Conservation (phyloP, 2,888 invertebrate species). For the Xanthorhoe designata region DNA sequence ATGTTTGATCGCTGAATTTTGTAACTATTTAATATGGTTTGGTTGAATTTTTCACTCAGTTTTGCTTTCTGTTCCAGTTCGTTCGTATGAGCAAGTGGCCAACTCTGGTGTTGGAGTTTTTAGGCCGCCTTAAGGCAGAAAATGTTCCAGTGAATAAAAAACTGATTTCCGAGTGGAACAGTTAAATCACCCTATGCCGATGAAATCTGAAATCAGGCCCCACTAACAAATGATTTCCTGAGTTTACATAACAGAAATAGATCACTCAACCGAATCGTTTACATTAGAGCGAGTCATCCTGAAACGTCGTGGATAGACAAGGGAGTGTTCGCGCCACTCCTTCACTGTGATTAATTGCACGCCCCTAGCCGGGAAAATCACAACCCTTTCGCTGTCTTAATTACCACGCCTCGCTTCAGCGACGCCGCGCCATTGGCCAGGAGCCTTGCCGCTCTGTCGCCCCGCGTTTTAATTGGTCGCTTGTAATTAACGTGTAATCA, state of each 20-base stretch:
- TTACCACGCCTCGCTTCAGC: slow-evolving; percentile 83
- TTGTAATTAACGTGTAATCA: slow-evolving; percentile 82
- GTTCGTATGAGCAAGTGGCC: too few species aligned
- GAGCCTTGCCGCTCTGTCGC: slow-evolving; percentile 64
- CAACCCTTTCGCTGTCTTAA: slow-evolving; percentile 83
- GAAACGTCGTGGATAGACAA: slow-evolving; percentile 52
- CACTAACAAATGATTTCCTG: slow-evolving; percentile 36
- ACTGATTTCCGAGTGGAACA: background rate
- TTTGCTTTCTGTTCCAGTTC: background rate
- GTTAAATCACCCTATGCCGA: background rate
- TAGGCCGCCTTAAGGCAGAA: too few species aligned
- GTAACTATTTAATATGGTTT: slow-evolving; percentile 10
- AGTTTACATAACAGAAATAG: slow-evolving; percentile 37
- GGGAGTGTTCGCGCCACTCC: slow-evolving; percentile 62
- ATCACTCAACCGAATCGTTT: slow-evolving; percentile 35
- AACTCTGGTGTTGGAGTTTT: too few species aligned
- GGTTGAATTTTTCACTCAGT: background rate
- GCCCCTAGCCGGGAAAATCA: slow-evolving; percentile 78
- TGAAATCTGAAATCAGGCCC: slow-evolving; percentile 28
- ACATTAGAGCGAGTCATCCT: slow-evolving; percentile 44
- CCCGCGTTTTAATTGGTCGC: slow-evolving; percentile 80
- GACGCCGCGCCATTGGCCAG: slow-evolving; percentile 71
- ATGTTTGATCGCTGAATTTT: slow-evolving; percentile 28
- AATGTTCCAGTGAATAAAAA: background rate
- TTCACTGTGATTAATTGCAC: slow-evolving; percentile 76